Conservation (phyloP, 2,113 vertebrate species). For the Vidua macroura region DNA sequence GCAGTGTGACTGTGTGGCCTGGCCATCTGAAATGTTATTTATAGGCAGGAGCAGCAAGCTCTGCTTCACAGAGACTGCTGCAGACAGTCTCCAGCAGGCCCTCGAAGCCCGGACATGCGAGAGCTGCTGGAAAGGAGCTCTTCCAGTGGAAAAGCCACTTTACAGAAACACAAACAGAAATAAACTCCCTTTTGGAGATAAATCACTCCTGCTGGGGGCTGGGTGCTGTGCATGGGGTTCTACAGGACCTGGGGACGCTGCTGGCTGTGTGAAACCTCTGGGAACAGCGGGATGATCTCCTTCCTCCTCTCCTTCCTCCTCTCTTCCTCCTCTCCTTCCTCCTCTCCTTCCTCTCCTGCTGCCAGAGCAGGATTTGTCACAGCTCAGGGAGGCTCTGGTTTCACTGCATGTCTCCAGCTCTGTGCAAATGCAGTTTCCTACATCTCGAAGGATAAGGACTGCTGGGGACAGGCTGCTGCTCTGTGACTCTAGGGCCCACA, state of each 20-base stretch:
- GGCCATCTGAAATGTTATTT: slow-evolving; percentile 57
- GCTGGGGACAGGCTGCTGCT: not conserved
- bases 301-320: not conserved
- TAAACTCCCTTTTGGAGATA: not conserved
- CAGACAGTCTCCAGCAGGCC: slow-evolving; percentile 39
- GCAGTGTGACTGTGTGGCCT: slow-evolving; percentile 39
- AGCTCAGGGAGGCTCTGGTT: not conserved
- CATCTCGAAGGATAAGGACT: not conserved
- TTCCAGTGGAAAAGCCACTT: slow-evolving; percentile 12
- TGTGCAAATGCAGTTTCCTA: not conserved
- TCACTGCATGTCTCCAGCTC: not conserved
- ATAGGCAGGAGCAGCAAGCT: slow-evolving; percentile 37
- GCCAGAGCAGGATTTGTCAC: not conserved
- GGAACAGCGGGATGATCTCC: not conserved
- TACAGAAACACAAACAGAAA: not conserved
- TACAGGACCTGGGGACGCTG: rapidly evolving
- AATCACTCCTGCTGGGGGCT: not conserved
- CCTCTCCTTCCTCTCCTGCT: not conserved
- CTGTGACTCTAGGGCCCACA: not conserved
- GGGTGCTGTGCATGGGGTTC: not conserved
- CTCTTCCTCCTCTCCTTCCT: not conserved
- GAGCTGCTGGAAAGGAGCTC: not conserved
- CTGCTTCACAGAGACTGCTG: not conserved
- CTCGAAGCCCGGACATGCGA: not conserved
- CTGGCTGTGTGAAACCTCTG: not conserved